phyloP scores from a whole-genome alignment of 2,113 vertebrate genomes.

The Apus apus region DNA sequence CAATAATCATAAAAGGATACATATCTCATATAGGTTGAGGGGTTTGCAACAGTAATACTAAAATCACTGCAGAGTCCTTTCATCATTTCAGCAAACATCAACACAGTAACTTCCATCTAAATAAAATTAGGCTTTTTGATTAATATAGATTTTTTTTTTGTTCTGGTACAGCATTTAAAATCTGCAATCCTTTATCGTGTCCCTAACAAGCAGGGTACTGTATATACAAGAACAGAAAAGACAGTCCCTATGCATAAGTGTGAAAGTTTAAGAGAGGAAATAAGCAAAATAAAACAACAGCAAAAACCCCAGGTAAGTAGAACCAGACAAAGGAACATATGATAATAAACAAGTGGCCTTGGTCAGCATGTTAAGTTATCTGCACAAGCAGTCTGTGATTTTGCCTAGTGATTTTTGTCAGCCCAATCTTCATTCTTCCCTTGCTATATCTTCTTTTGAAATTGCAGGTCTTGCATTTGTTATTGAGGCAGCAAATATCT shows the following conservation, averaged over 20 bases:
- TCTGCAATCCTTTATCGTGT: not conserved
- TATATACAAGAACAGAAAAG: not conserved
- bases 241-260: not conserved
- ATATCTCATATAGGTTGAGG: not conserved
- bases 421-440: not conserved
- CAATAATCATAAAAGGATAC: not conserved
- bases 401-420: not conserved
- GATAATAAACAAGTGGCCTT: not conserved
- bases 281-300: not conserved
- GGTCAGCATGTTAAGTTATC: not conserved
- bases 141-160: not conserved
- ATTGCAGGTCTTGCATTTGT: not conserved
- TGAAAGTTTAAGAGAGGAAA: not conserved
- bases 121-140: not conserved
- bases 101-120: not conserved
- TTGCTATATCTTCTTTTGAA: not conserved
- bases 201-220: not conserved
- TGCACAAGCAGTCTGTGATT: not conserved
- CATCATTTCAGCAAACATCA: not conserved
- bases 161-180: not conserved
- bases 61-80: not conserved
- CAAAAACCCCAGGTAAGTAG: not conserved
- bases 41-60: not conserved
- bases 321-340: not conserved
- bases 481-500: constrained; percentile 6